These are phyloP conservation scores for Synanthedon tipuliformis DNA, from an alignment of 2,888 invertebrate species.

Conservation along the genomic window DNA sequence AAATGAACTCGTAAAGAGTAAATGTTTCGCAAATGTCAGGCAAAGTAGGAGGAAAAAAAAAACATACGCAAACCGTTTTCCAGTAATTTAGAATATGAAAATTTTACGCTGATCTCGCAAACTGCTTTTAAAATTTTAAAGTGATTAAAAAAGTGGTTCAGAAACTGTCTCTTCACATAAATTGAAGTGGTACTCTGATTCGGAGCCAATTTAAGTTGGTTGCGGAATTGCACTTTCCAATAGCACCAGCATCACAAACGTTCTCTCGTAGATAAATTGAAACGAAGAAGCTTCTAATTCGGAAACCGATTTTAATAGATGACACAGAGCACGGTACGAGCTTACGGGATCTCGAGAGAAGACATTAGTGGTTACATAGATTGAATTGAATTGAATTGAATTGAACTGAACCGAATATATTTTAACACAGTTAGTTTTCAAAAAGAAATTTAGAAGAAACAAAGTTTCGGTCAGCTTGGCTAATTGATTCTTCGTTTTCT, in stretches of 20 bases:
- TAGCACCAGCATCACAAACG: constrained; percentile 1
- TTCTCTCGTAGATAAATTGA: not conserved
- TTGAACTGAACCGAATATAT: too few species aligned
- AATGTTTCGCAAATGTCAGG: too few species aligned
- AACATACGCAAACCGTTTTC: too few species aligned
- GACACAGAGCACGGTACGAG: not conserved
- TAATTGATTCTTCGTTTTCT: too few species aligned
- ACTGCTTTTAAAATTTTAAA: not conserved
- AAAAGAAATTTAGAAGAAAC: too few species aligned
- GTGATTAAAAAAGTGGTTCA: not conserved
- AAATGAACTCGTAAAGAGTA: too few species aligned
- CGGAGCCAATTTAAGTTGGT: constrained; percentile 9
- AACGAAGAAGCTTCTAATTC: constrained; percentile 1
- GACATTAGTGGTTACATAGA: not conserved
- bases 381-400: not conserved
- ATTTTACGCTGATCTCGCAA: not conserved
- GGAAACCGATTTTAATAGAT: constrained; percentile 2
- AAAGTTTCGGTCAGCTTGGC: too few species aligned
- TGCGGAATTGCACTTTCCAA: constrained; percentile 7
- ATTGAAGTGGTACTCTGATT: constrained; percentile 6
- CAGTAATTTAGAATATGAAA: too few species aligned
- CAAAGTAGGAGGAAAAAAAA: too few species aligned
- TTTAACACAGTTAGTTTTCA: too few species aligned
- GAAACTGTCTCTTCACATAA: constrained; percentile 3
- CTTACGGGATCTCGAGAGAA: not conserved